Percentiles rank a stretch among this genome's conserved stretches.
Conservation (phyloP, 2,888 invertebrate genomes). For the Ormyrus labotus region DNA sequence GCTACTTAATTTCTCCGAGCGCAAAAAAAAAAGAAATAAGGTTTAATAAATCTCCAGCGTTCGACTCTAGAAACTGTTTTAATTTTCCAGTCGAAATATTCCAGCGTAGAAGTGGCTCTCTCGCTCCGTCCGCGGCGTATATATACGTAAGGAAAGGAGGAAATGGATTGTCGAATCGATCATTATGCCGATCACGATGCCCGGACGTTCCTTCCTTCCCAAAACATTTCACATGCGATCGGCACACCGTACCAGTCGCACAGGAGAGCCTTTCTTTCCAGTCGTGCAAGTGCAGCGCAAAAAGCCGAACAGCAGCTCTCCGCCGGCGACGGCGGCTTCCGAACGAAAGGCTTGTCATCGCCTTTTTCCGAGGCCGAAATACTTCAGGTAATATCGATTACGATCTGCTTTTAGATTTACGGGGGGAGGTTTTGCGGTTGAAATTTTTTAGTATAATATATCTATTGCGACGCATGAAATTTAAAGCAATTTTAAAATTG, state of each 20-base stretch:
- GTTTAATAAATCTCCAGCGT: too few relatives aligned
- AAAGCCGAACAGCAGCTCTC: conserved; percentile 15
- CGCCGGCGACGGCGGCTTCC: not conserved
- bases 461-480: too few relatives aligned
- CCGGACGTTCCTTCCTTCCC: conserved; percentile 73
- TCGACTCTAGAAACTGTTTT: not conserved
- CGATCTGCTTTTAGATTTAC: too few relatives aligned
- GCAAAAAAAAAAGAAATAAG: too few relatives aligned
- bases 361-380: not conserved
- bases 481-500: too few relatives aligned
- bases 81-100: conserved; percentile 12
- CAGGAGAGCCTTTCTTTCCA: conserved; percentile 65
- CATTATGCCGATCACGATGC: conserved; percentile 71
- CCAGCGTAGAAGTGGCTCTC: not conserved
- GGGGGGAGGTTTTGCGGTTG: too few relatives aligned
- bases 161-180: conserved; percentile 69
- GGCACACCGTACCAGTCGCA: conserved; percentile 69
- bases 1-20: too few relatives aligned
- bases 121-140: not conserved
- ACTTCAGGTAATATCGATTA: conserved; percentile 7
- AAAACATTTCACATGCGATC: conserved; percentile 69
- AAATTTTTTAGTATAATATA: too few relatives aligned
- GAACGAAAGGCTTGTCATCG: not conserved
- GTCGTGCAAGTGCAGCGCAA: conserved; percentile 62
- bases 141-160: conserved; percentile 60